phyloP scores from a whole-genome alignment of 2,888 invertebrate genomes.

The Brenthis daphne region DNA sequence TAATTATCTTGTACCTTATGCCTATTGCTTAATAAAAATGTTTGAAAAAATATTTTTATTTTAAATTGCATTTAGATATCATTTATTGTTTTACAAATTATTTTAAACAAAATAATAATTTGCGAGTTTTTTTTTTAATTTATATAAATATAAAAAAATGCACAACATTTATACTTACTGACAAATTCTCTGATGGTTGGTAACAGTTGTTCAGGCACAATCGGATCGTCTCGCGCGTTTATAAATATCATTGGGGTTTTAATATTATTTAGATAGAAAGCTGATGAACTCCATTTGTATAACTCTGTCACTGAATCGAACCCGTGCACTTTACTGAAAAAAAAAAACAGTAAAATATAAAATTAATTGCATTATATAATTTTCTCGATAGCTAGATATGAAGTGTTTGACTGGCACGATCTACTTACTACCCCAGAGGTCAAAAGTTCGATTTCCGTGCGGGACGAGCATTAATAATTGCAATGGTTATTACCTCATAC shows the following conservation, averaged over 20 bases:
- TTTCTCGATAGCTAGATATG: no score
- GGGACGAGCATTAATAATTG: no score
- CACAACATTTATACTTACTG: slow-evolving; percentile 80
- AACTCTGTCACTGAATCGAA: slow-evolving; percentile 90
- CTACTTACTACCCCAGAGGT: no score
- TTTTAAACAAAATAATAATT: background rate
- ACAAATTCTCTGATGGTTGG: slow-evolving; percentile 88
- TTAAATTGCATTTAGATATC: no score
- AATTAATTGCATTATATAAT: no score
- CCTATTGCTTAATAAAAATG: no score
- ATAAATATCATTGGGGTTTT: slow-evolving; percentile 94
- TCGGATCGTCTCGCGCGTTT: slow-evolving; percentile 95
- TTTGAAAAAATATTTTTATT: no score
- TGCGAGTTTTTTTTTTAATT: background rate
- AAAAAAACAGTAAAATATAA: slow-evolving; percentile 14
- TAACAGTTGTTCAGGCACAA: slow-evolving; percentile 91
- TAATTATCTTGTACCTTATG: no score
- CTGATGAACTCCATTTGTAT: slow-evolving; percentile 92
- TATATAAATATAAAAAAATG: background rate
- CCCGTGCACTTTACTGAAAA: slow-evolving; percentile 86
- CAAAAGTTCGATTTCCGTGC: no score
- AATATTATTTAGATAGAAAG: slow-evolving; percentile 90
- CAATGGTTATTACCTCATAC: no score
- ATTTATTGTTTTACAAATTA: no score
- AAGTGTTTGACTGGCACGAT: no score